Base-by-base conservation (phyloP, 2,113 vertebrate genomes). In the Xenopus borealis region DNA sequence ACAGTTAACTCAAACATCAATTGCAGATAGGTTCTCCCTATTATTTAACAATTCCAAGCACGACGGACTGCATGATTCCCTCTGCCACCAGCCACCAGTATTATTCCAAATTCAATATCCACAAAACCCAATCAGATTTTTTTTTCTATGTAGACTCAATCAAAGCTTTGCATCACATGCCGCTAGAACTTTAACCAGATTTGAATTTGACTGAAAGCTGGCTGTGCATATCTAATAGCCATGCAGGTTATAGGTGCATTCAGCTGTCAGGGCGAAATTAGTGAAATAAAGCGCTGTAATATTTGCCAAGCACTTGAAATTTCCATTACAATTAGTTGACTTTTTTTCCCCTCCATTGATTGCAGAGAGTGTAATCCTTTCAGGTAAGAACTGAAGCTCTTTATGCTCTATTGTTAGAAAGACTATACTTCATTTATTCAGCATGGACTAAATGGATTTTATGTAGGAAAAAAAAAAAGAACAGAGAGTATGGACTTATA, bases 281-380 rank as follows among this genome's bases (percentile, higher is more conserved):
- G 16, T 1, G 16, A 55, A 55, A 55, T 55, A n/a, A 55, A 55
- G 17, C 17, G 16, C 53, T 55, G 17, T 55, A 55, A 55, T 17
- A 12, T 40, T 40, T 40, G 23, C 2, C 50, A 19, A 45, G 47
- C 30, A 19, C 62, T 72, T 72, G 20, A 63, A 27, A 64, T 19
- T 55, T 19, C 71, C 20, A 74, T 74, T 67, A 67, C 18, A 67
- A 67, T 75, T 75, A 67, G 66, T 40, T 23, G 33, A 61, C 33
- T 75, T 75, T 61, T 46, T 18, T 46, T 44, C 7, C 5, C 40
- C 23, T 27, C 23, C 17, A 19, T 62, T 75, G 66, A 75, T 75
- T 69, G 66, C 59, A 75, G 12, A n/a, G 59, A 30, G 9, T 7
- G 45, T 27, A 40, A 45, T 10, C 55, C n/a, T 18, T 62, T 33